Evolutionary conservation across 2,113 vertebrate species (phyloP).

Genomic region (Carollia perspicillata): DNA sequence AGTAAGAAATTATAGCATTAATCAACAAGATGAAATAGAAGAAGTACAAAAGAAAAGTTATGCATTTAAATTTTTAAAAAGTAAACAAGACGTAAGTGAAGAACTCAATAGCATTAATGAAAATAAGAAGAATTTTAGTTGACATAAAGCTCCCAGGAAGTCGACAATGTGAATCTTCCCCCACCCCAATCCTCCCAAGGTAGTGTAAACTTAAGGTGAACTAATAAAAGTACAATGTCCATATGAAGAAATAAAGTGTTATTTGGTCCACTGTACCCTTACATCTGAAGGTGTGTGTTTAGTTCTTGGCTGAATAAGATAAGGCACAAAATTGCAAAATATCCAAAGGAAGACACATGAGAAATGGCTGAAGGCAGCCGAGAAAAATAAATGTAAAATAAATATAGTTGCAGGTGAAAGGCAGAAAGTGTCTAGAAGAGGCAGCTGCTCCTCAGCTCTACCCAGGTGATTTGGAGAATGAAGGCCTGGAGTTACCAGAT

Average conservation of each 20-base stretch:
- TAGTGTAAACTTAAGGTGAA: not conserved
- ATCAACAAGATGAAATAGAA: not conserved
- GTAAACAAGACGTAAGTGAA: not conserved
- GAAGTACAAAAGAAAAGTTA: not conserved
- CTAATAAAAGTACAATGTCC: not conserved
- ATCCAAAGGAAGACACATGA: not conserved
- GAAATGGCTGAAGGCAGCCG: not conserved
- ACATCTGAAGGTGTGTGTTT: not conserved
- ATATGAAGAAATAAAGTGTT: not conserved
- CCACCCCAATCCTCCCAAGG: not conserved
- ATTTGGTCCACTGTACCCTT: not conserved
- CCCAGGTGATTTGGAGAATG: not conserved
- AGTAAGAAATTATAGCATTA: not conserved
- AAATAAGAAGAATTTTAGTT: not conserved
- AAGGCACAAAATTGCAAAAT: not conserved
- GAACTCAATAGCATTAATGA: not conserved
- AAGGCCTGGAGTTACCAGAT: not conserved
- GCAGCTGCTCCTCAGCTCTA: not conserved
- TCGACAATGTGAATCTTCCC: not conserved
- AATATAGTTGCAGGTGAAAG: not conserved
- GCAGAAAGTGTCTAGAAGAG: not conserved
- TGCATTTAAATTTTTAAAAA: slow-evolving; percentile 16
- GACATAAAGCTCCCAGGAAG: not conserved
- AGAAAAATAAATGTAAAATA: not conserved
- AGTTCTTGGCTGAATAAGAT: not conserved